phyloP scores from a whole-genome alignment of 2,888 invertebrate genomes.

The Cryptus viduatorius region DNA sequence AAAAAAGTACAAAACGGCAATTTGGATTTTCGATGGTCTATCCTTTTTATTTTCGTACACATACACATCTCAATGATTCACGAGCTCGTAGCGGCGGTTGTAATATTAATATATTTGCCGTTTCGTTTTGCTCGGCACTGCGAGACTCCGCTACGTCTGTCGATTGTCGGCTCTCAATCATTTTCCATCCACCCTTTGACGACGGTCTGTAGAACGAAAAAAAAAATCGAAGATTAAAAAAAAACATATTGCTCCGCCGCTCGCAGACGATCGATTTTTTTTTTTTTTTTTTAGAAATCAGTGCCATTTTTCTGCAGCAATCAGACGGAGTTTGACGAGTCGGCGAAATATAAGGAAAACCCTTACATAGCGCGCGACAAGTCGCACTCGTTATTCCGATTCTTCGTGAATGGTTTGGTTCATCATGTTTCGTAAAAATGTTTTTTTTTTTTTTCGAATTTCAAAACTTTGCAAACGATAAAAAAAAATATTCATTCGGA shows the following conservation, averaged over 20 bases:
- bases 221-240: background rate
- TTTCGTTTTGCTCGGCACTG: slow-evolving; percentile 97
- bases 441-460: background rate
- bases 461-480: no score
- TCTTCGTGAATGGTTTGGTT: slow-evolving; percentile 88
- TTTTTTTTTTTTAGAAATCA: slow-evolving; percentile 82
- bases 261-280: no score
- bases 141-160: slow-evolving; percentile 96
- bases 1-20: background rate
- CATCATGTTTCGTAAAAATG: slow-evolving; percentile 86
- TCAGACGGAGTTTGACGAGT: slow-evolving; percentile 82
- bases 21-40: slow-evolving; percentile 30
- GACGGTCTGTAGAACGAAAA: slow-evolving; percentile 90
- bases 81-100: slow-evolving; percentile 90
- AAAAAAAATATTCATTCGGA: no score
- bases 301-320: slow-evolving; percentile 89
- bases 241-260: no score
- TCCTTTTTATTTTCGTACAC: slow-evolving; percentile 58
- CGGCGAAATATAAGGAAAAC: slow-evolving; percentile 84
- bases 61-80: slow-evolving; percentile 84
- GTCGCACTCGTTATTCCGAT: slow-evolving; percentile 82
- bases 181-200: slow-evolving; percentile 99
- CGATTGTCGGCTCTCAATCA: slow-evolving; percentile 98
- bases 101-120: slow-evolving; percentile 97
- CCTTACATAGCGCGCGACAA: slow-evolving; percentile 80